Conservation (phyloP, 2,888 invertebrate species). For the Ornithoptera priamus region DNA sequence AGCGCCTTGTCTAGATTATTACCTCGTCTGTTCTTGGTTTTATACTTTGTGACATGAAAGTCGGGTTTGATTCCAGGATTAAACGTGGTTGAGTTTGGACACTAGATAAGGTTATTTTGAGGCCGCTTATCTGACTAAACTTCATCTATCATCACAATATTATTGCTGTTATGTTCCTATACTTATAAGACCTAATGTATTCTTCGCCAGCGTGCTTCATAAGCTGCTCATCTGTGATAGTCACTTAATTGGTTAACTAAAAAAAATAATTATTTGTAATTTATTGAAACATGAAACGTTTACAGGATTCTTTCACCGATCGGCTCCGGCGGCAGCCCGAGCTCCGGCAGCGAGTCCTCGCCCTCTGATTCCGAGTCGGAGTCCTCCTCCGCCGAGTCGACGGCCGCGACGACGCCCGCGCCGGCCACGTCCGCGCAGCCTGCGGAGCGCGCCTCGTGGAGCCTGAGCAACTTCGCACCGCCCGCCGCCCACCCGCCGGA, state of each 20-base stretch:
- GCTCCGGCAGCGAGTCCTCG: conserved; percentile 80
- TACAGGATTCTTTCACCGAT: conserved; percentile 71
- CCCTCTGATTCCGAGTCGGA: conserved; percentile 83
- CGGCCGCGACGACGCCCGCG: conserved; percentile 46
- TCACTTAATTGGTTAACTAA: too few relatives aligned
- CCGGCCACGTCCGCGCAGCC: conserved; percentile 63
- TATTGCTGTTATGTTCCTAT: too few relatives aligned
- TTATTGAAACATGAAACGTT: background rate
- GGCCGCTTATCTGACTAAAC: too few relatives aligned
- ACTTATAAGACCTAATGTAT: too few relatives aligned
- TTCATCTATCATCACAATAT: too few relatives aligned
- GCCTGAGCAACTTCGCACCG: conserved; percentile 68
- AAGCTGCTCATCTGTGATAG: too few relatives aligned
- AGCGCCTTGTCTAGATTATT: background rate
- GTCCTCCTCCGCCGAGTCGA: conserved; percentile 77
- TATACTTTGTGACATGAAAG: too few relatives aligned
- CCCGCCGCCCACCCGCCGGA: conserved; percentile 59
- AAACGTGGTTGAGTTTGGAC: too few relatives aligned
- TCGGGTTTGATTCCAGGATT: too few relatives aligned
- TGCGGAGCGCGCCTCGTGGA: conserved; percentile 74
- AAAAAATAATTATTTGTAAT: background rate
- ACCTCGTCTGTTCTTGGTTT: background rate
- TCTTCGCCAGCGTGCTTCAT: too few relatives aligned
- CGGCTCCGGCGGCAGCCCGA: conserved; percentile 66
- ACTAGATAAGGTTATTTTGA: too few relatives aligned